Evolutionary conservation across 2,888 invertebrate species (phyloP).

Genomic region (Nephrotoma appendiculata): DNA sequence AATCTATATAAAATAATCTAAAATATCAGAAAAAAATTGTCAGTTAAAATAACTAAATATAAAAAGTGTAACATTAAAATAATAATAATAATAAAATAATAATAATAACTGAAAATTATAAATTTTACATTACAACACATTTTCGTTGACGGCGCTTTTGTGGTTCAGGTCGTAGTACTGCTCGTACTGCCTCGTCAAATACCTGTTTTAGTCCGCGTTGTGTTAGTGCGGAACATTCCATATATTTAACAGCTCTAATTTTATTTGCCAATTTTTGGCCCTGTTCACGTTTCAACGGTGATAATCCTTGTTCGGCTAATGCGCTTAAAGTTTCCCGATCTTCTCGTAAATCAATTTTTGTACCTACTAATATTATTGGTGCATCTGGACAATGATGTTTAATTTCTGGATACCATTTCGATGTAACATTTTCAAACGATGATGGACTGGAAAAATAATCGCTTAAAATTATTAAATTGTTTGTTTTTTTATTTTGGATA

Average conservation of each 20-base stretch:
- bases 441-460: constrained; percentile 59
- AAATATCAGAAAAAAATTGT: not conserved
- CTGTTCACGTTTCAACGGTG: constrained; percentile 93
- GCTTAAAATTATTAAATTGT: not conserved
- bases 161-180: constrained; percentile 93
- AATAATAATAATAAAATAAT: not conserved
- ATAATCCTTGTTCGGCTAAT: constrained; percentile 84
- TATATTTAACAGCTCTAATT: constrained; percentile 95
- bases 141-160: constrained; percentile 88
- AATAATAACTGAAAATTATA: not conserved
- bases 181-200: constrained; percentile 96
- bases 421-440: constrained; percentile 98
- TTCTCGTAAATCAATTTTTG: constrained; percentile 97
- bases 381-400: constrained; percentile 99
- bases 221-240: constrained; percentile 98
- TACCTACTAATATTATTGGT: constrained; percentile 95
- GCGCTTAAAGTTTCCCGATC: constrained; percentile 89
- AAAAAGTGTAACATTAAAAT: not conserved
- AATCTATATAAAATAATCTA: not conserved
- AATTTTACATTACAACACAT: constrained; percentile 61
- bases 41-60: not conserved
- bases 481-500: not conserved
- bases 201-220: constrained; percentile 97
- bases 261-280: constrained; percentile 97
- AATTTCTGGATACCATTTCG: constrained; percentile 99